Evolutionary conservation across 2,797 vertebrate species (phyloP), one percentile per base, ranked within the genome.

Genomic region (Labeo calbasu): DNA sequence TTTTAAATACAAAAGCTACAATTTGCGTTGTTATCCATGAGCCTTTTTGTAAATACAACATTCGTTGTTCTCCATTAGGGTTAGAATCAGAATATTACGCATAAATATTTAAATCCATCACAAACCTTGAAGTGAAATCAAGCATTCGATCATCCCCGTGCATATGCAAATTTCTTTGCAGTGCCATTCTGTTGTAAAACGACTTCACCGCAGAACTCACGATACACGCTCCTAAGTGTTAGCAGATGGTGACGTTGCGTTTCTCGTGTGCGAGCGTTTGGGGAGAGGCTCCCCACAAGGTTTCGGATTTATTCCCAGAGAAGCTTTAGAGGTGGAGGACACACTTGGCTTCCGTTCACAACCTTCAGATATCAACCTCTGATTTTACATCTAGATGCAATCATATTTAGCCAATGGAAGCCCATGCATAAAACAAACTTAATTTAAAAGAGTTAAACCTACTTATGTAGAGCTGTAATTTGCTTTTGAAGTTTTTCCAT

Each of bases 211-310:
- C 88, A 88, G 83, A 86, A 84, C 88, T 90, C 86, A 88, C 87
- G 57, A 87, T 88, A 92, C 88, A 92, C 77, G 25, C 78, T 86
- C 88, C 87, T 93, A 95, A 94, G 85, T 65, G 85, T 84, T 81
- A 92, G 86, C 94, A 94, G 92, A 94, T 93, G 93, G 84, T 83
- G 72, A 85, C 82, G 79, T 85, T 92, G 88, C 83, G 89, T 91
- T 90, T 87, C 84, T 86, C 9, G 11, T 85, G 69, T 73, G 59
- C n/a, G 28, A 71, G 75, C 19, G 19, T 80, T 84, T 89, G 81
- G 87, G 88, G 88, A 91, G 85, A 88, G 88, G 88, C 85, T 92
- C 61, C 83, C 87, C 89, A 88, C 86, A 83, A 25, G 87, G 84
- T 88, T 82, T 70, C 82, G 87, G 79, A 88, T 81, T 81, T 48